Conservation (phyloP, 2,888 invertebrate species). For the Blera fallax region DNA sequence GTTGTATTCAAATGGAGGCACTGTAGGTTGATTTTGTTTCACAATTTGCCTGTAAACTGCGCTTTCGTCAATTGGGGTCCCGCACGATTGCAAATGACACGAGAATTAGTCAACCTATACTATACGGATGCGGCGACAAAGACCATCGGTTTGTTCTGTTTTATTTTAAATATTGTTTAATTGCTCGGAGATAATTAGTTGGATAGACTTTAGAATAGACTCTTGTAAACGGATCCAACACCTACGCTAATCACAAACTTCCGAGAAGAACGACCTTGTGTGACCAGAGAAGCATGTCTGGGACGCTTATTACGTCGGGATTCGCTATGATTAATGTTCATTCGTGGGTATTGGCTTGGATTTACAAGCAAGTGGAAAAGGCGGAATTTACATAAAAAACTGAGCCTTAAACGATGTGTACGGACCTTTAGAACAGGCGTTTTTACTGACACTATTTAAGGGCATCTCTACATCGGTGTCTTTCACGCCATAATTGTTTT, state of each 20-base stretch:
- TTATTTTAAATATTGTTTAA: constrained; percentile 53
- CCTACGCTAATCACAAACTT: constrained; percentile 45
- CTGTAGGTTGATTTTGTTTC: constrained; percentile 21
- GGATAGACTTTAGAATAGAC: constrained; percentile 31
- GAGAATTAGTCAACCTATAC: constrained; percentile 21
- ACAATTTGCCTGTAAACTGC: not conserved
- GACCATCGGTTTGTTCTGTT: not conserved
- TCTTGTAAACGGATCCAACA: constrained; percentile 33
- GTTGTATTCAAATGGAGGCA: constrained; percentile 21
- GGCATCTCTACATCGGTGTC: too few relatives aligned
- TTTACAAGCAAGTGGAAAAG: too few relatives aligned
- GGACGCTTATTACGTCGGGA: not conserved
- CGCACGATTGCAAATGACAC: constrained; percentile 23
- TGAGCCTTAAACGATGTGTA: too few relatives aligned
- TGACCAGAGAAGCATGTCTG: not conserved
- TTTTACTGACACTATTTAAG: too few relatives aligned
- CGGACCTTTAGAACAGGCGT: too few relatives aligned
- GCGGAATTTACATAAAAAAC: too few relatives aligned
- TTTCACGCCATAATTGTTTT: too few relatives aligned
- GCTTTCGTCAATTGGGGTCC: constrained; percentile 34
- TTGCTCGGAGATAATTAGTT: constrained; percentile 57
- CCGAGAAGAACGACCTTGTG: constrained; percentile 4
- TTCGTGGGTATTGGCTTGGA: too few relatives aligned
- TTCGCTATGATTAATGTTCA: not conserved
- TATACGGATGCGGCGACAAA: not conserved